A percentile compares a stretch with the other conserved stretches of the same genome.
Evolutionary conservation across 2,888 invertebrate species (phyloP).

Genomic region (Amphiduros pacificus): DNA sequence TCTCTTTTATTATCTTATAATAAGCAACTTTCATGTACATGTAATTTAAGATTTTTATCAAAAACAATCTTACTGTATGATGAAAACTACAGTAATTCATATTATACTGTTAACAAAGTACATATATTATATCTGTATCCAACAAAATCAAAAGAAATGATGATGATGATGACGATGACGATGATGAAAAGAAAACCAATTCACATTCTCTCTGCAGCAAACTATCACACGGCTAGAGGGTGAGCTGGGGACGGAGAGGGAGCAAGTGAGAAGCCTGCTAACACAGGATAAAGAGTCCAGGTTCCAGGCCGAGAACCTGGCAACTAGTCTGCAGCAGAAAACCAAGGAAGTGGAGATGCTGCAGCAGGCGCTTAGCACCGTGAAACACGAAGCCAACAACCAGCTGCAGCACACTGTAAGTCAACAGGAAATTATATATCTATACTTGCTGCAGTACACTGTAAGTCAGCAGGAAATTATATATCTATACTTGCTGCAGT

Average conservation of each 20-base stretch:
- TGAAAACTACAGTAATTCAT: no score
- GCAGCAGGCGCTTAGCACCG: neutral
- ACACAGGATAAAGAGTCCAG: neutral
- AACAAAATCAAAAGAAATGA: no score
- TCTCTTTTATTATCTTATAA: no score
- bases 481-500: neutral
- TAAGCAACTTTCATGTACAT: no score
- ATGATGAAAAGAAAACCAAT: no score
- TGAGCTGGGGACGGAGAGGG: neutral
- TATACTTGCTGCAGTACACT: neutral
- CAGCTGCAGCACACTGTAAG: slow-evolving; percentile 1
- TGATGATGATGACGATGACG: no score
- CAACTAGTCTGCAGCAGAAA: neutral
- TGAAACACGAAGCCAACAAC: neutral
- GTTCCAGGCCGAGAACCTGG: neutral
- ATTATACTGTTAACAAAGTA: no score
- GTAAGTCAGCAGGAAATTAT: neutral
- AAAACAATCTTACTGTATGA: no score
- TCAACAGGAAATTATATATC: neutral
- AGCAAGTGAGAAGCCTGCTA: neutral
- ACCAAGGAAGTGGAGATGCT: neutral
- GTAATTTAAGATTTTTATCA: no score
- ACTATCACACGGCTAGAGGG: neutral
- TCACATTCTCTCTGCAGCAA: no score
- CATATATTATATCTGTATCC: no score